phyloP scores from a whole-genome alignment of 1,140 invertebrate genomes.

The Caenorhabditis remanei region DNA sequence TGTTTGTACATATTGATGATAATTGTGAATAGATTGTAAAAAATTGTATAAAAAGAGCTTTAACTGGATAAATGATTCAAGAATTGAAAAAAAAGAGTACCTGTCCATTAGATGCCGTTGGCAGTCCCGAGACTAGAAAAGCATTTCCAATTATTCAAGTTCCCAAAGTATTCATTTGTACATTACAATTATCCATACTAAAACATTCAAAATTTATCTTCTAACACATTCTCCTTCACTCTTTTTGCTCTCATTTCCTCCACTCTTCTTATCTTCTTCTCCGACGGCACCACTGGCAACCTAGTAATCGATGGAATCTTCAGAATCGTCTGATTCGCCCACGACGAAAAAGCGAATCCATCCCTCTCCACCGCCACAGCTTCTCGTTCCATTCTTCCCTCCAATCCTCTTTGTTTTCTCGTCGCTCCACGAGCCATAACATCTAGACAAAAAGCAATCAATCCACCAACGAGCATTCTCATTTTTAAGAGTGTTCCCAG shows the following conservation, averaged over 20 bases:
- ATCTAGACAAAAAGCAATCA: slow-evolving; percentile 78
- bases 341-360: slow-evolving; percentile 27
- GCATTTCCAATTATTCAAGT: too few species aligned
- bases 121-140: too few species aligned
- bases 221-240: not conserved
- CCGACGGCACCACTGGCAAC: not conserved
- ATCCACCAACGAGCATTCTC: slow-evolving; percentile 79
- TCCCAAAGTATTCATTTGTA: not conserved
- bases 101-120: too few species aligned
- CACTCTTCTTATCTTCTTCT: not conserved
- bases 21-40: not conserved
- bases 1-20: slow-evolving; percentile 29
- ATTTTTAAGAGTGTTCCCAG: slow-evolving; percentile 78
- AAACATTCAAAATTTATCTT: slow-evolving; percentile 8
- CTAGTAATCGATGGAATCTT: slow-evolving; percentile 12
- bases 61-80: too few species aligned
- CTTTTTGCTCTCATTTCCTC: not conserved
- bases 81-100: too few species aligned
- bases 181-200: not conserved
- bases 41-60: too few species aligned
- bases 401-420: slow-evolving; percentile 61
- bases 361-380: not conserved
- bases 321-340: slow-evolving; percentile 10
- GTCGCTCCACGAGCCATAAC: slow-evolving; percentile 78
- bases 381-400: not conserved